Evolutionary conservation across 1,140 invertebrate species (phyloP), one percentile per base, ranked within the genome.

Genomic region (Brachionus rotundiformis): DNA sequence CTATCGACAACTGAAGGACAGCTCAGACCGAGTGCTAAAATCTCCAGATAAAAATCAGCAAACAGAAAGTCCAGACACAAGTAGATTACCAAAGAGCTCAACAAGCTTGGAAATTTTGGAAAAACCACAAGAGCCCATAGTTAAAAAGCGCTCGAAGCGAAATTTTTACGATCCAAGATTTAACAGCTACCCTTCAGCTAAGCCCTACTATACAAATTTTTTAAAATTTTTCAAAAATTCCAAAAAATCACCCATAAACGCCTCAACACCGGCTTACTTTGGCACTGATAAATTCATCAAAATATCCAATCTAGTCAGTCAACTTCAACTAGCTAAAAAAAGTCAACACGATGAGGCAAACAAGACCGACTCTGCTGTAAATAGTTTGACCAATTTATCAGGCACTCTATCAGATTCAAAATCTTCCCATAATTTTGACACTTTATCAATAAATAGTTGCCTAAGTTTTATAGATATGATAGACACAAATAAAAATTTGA

Each of bases 181-280:
- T 16, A 68, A 68, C 63, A 68, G 63, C 19, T 68, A 68, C 8
- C 63, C 63, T 13, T 68, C 63, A 16, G 31, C 31, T 8, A 68
- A 36, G 3, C 33, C 33, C n/a, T 36, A 33, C 27, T 33, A 68
- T 68, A 19, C 63, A 36, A 68, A 68, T 39, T 36, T 68, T 68
- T 33, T 68, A 19, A 68, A 68, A 68, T 68, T 68, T 36, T 68
- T 68, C 33, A 68, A 68, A 68, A 68, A 19, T 23, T 36, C 63
- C 3, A 41, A 41, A 68, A 33, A 33, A 68, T 33, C 27, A 8
- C 16, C 63, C 36, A 36, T 68, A 19, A 68, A 68, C 63, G 33
- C 63, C 13, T 33, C 63, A 0, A 36, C 11, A 1, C 31, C 63
- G 16, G n/a, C 10, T 3, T 29, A 68, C 16, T 36, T 54, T 25